Conservation (phyloP, 1,140 invertebrate genomes). For the Ceratosolen fusciceps region DNA sequence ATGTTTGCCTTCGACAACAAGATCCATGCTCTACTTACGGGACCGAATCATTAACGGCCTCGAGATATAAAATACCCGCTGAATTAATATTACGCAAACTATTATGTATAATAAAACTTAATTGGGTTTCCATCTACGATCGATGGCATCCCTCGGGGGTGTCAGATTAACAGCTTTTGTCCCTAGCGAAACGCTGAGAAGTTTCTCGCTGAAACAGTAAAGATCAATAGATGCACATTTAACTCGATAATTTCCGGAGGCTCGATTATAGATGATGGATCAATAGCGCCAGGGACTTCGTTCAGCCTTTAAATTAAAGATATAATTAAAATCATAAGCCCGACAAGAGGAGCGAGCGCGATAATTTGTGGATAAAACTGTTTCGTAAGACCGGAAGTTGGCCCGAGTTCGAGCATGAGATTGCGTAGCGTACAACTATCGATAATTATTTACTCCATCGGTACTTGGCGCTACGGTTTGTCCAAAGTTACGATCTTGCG, state of each 20-base stretch:
- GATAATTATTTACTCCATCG: not conserved
- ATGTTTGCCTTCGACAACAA: no score
- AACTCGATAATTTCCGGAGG: not conserved
- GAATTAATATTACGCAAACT: not conserved
- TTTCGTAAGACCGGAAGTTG: no score
- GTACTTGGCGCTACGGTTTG: not conserved
- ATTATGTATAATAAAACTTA: slow-evolving; percentile 3
- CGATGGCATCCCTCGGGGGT: not conserved
- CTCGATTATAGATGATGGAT: no score
- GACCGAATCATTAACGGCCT: no score
- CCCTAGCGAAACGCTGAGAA: not conserved
- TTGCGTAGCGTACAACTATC: not conserved
- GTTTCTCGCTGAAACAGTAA: not conserved
- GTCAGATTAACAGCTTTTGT: not conserved
- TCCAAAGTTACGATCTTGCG: not conserved
- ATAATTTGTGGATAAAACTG: no score
- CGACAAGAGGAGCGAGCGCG: no score
- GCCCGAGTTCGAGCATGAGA: not conserved
- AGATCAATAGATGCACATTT: not conserved
- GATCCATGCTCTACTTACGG: no score
- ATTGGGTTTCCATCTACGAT: not conserved
- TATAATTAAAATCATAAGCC: no score
- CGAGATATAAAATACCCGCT: no score
- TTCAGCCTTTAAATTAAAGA: no score
- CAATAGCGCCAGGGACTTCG: no score